Evolutionary conservation across 2,113 vertebrate species (phyloP).

Genomic region (Tiliqua scincoides): DNA sequence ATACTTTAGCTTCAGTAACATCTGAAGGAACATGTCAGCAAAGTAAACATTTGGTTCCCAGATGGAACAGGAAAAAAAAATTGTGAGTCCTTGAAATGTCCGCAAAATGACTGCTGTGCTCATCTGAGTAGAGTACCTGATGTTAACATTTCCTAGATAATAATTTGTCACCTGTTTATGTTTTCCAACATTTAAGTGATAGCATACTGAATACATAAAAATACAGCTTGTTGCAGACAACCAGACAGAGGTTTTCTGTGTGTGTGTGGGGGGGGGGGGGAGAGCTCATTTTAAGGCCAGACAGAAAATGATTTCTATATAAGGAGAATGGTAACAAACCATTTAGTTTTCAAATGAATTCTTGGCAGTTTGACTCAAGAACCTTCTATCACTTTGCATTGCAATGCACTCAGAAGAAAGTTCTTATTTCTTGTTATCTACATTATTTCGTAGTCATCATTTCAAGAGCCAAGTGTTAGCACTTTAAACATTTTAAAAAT

Average conservation of each 20-base stretch:
- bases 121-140: neutral
- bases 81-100: neutral
- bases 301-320: neutral
- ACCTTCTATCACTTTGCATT: neutral
- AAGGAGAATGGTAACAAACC: neutral
- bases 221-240: neutral
- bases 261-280: too few relatives aligned
- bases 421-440: neutral
- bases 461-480: neutral
- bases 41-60: neutral
- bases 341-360: neutral
- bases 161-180: neutral
- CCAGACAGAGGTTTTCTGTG: too few relatives aligned
- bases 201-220: neutral
- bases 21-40: slow-evolving; percentile 4
- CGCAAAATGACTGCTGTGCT: neutral
- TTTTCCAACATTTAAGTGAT: neutral
- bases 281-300: too few relatives aligned
- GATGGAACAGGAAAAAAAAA: neutral
- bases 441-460: neutral
- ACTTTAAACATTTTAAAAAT: neutral
- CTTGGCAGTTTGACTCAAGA: neutral
- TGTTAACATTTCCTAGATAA: neutral
- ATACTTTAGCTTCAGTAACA: neutral
- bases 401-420: neutral